These are phyloP conservation scores for Drosophila heteroneura DNA, from an alignment of 2,888 invertebrate genomes.

Conservation along the genomic window DNA sequence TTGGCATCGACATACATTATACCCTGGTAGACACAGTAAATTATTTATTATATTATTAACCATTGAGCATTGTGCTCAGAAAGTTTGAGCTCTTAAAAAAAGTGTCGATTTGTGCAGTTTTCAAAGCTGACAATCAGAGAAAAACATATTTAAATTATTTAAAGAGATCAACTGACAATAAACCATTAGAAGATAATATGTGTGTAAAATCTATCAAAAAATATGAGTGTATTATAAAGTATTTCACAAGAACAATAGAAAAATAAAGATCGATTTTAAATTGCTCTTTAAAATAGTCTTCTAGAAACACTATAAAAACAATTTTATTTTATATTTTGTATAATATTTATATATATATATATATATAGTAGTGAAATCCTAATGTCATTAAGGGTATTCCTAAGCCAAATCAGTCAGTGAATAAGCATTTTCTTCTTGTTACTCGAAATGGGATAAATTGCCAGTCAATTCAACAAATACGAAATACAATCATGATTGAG, in stretches of 20 bases:
- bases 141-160: not conserved
- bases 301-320: not conserved
- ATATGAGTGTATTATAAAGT: not conserved
- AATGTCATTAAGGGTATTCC: not conserved
- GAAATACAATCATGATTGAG: not conserved
- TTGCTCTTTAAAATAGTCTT: not conserved
- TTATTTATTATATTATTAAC: not conserved
- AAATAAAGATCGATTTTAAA: not conserved
- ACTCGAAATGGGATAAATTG: not conserved
- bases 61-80: not conserved
- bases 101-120: too few relatives aligned
- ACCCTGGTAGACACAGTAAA: slow-evolving; percentile 5
- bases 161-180: not conserved
- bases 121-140: too few relatives aligned
- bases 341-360: not conserved
- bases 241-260: not conserved
- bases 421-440: not conserved
- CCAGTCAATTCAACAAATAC: not conserved
- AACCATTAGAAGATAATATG: not conserved
- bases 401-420: not conserved
- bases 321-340: not conserved
- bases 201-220: not conserved
- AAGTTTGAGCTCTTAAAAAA: not conserved
- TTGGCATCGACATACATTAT: not conserved
- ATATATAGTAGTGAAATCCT: not conserved